phyloP scores from a whole-genome alignment of 2,797 vertebrate genomes.

The Myotis myotis region DNA sequence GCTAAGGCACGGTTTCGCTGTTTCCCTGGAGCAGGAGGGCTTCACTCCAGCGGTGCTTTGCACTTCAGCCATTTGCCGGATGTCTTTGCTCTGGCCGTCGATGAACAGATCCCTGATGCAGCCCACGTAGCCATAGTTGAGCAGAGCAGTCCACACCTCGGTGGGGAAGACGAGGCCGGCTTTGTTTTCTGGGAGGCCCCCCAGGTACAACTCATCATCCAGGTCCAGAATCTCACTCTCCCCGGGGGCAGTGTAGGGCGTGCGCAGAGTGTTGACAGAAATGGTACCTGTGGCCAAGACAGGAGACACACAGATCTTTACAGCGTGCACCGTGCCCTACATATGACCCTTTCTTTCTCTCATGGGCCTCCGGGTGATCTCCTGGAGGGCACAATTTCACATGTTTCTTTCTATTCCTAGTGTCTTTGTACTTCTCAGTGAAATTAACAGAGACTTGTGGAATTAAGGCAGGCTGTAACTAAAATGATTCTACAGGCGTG shows the following conservation, averaged over 20 bases:
- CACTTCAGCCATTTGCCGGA: constrained; percentile 95
- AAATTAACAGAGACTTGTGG: not conserved
- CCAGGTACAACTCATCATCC: constrained; percentile 96
- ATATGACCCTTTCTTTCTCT: not conserved
- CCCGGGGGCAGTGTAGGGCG: constrained; percentile 95
- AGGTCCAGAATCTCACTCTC: constrained; percentile 98
- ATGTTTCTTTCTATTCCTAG: not conserved
- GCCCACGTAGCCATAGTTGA: constrained; percentile 98
- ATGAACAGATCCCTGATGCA: constrained; percentile 98
- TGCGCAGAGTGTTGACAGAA: constrained; percentile 96
- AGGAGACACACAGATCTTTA: not conserved
- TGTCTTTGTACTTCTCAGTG: not conserved
- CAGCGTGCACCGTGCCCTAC: rapidly evolving
- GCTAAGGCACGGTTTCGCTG: constrained; percentile 96
- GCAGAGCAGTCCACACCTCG: constrained; percentile 97
- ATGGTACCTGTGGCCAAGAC: constrained; percentile 90
- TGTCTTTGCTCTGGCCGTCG: constrained; percentile 97
- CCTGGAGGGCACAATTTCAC: not conserved
- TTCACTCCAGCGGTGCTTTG: constrained; percentile 97
- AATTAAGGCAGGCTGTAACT: not conserved
- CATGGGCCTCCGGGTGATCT: not conserved
- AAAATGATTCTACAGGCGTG: not conserved
- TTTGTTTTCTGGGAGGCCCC: constrained; percentile 97
- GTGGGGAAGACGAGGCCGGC: constrained; percentile 95
- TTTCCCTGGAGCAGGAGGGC: constrained; percentile 95